These are phyloP conservation scores for Aromia moschata DNA, from an alignment of 2,888 invertebrate genomes.

Conservation along the genomic window DNA sequence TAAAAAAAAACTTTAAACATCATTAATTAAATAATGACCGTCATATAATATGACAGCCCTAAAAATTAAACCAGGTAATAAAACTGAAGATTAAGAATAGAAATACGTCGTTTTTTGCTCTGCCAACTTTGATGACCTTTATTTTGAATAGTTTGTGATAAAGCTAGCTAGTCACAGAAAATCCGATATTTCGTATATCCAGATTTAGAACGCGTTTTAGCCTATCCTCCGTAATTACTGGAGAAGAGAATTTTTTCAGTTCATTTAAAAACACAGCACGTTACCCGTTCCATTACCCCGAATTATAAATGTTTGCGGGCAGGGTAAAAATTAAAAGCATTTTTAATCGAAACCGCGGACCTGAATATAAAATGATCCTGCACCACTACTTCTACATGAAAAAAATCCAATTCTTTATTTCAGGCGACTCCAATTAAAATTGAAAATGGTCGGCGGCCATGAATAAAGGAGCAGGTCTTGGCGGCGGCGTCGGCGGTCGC, in stretches of 20 bases:
- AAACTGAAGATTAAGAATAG: no score
- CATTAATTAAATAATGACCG: no score
- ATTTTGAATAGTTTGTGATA: no score
- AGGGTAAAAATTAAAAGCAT: slow-evolving; percentile 39
- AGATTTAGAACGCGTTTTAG: no score
- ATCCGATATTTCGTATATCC: no score
- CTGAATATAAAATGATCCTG: slow-evolving; percentile 45
- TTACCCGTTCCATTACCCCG: slow-evolving; percentile 28
- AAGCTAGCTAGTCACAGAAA: no score
- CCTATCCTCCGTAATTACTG: no score
- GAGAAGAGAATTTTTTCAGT: slow-evolving; percentile 3
- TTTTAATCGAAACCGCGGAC: slow-evolving; percentile 40
- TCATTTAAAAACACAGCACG: slow-evolving; percentile 22
- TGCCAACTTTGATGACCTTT: no score
- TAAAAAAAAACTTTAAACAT: no score
- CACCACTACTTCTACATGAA: slow-evolving; percentile 24
- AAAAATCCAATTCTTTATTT: slow-evolving; percentile 26
- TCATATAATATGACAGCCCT: no score
- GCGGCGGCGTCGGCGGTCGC: slow-evolving; percentile 11
- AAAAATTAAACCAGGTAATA: no score
- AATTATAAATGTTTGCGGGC: slow-evolving; percentile 18
- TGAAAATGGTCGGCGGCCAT: slow-evolving; percentile 12
- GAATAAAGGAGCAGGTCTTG: slow-evolving; percentile 20
- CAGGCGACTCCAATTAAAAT: slow-evolving; percentile 23
- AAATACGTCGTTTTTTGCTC: no score